Conservation (phyloP, 2,888 invertebrate genomes). For the Bombylius discolor region DNA sequence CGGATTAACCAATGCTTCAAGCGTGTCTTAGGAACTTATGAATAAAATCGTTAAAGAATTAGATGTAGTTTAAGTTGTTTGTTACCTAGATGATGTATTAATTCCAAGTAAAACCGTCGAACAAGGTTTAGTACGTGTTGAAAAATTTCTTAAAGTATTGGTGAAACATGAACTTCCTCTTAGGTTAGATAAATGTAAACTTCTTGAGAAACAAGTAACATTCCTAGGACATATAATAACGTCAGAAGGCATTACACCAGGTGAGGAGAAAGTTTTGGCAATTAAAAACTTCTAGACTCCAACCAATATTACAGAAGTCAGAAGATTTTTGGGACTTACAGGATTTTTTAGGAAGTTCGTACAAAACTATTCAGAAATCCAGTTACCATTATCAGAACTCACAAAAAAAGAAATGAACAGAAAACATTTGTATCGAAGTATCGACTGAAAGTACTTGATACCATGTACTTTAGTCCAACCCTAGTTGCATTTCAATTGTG, state of each 20-base stretch:
- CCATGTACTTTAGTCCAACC: too few species aligned
- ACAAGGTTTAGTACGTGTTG: neutral
- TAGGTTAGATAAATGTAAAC: slow-evolving; percentile 13
- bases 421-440: too few species aligned
- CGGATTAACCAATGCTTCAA: too few species aligned
- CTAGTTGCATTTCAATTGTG: too few species aligned
- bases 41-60: neutral
- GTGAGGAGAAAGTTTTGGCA: slow-evolving; percentile 9
- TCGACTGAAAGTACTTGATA: too few species aligned
- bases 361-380: slow-evolving; percentile 12
- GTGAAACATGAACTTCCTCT: neutral
- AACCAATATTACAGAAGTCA: slow-evolving; percentile 15
- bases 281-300: slow-evolving; percentile 13
- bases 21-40: neutral
- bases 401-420: slow-evolving; percentile 7
- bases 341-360: too few species aligned
- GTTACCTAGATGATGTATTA: slow-evolving; percentile 13
- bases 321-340: slow-evolving; percentile 20
- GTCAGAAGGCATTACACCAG: slow-evolving; percentile 12
- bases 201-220: slow-evolving; percentile 9
- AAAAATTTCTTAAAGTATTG: slow-evolving; percentile 1
- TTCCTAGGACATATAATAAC: slow-evolving; percentile 12
- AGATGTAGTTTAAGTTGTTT: neutral
- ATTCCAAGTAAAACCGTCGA: slow-evolving; percentile 10
- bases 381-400: slow-evolving; percentile 15